Percentiles rank a stretch among this genome's conserved stretches.
Conservation (phyloP, 2,888 invertebrate species). For the Anodontia alba region DNA sequence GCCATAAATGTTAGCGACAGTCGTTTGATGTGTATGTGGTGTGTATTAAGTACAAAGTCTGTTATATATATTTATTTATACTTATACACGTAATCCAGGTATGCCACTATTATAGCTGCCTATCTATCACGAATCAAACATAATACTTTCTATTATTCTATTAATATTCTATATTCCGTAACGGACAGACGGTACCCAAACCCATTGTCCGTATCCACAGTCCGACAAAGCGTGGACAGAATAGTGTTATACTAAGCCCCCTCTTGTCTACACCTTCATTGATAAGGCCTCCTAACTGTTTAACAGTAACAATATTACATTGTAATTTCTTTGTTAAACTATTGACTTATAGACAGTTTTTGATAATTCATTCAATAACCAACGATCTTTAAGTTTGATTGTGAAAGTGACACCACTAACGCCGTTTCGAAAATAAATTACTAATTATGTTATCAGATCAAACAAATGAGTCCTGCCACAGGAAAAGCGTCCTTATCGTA, state of each 20-base stretch:
- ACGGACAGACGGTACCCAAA: neutral
- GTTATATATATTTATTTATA: slow-evolving; percentile 1
- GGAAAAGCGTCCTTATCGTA: too few relatives aligned
- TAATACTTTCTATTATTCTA: slow-evolving; percentile 16
- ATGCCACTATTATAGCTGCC: neutral
- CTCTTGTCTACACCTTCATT: neutral
- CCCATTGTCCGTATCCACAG: neutral
- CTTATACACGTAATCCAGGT: slow-evolving; percentile 16
- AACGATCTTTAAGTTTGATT: slow-evolving; percentile 2
- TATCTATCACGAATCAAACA: neutral
- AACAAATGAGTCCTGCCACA: too few relatives aligned
- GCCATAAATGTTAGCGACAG: slow-evolving; percentile 1
- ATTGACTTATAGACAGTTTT: slow-evolving; percentile 12
- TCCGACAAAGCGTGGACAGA: slow-evolving; percentile 11
- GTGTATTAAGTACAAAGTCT: slow-evolving; percentile 16
- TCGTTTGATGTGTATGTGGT: slow-evolving; percentile 2
- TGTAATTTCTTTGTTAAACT: slow-evolving; percentile 9
- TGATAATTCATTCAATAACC: slow-evolving; percentile 10
- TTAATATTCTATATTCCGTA: slow-evolving; percentile 6
- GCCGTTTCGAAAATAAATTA: neutral
- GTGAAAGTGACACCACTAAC: neutral
- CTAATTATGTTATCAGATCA: neutral
- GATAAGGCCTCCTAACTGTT: neutral
- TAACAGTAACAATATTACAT: slow-evolving; percentile 2
- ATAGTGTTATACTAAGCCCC: slow-evolving; percentile 1